Evolutionary conservation across 2,113 vertebrate genomes (phyloP), one percentile per base, ranked within the genome.

Genomic region (Eulemur macaco): DNA sequence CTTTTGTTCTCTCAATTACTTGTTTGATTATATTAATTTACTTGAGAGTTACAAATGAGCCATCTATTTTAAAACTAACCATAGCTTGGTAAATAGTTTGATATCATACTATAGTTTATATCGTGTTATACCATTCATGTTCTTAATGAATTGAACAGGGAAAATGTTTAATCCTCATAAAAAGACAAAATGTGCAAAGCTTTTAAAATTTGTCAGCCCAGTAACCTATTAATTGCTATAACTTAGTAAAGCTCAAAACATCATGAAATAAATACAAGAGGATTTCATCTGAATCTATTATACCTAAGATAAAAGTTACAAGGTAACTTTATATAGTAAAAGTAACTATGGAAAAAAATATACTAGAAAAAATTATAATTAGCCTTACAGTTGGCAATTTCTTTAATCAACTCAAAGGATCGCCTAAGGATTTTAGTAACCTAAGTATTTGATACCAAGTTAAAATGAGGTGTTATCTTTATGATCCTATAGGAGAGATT

Each of bases 11-110:
- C 78, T 83, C 0, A 86, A 1, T 86, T 54, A 52, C 8, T 90
- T 78, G 20, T 56, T 13, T 74, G 74, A 21, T 85, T 80, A 74
- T 90, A 78, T 96, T 86, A 1, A 73, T 89, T 89, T 83, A 77
- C 45, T 86, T 95, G 14, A 76, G 27, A 87, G 9, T 90, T 50
- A 45, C 69, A 66, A 87, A 3, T 92, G 47, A 93, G 15, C n/a
- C 58, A 78, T 63, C 6, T 93, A 12, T 69, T 97, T 91, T 80
- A 63, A 90, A 94, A 91, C 88, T 71, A 56, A 56, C 27, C 6
- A 1, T 50, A 66, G 7, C 52, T 73, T 47, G 37, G 13, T 63
- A 78, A 89, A 80, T 96, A 93, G 45, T 31, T 89, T 47, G 56
- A 7, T 71, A 56, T 80, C 13, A 64, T 21, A 31, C 9, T 9